Conservation (phyloP, 64 coral and sea anemone species). For the Montipora efflorescens region DNA sequence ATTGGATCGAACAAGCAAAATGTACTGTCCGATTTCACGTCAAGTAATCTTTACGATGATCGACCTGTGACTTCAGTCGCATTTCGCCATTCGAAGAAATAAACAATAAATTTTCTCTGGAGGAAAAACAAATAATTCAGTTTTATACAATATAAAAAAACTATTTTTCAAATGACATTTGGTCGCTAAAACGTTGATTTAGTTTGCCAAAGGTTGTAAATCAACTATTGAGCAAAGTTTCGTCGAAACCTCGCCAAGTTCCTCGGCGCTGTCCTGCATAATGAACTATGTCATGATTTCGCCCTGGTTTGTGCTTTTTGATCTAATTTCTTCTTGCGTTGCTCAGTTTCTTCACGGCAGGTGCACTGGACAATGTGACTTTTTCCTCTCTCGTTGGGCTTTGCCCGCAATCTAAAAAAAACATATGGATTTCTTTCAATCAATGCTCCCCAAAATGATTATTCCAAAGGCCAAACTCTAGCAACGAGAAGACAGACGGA, state of each 20-base stretch:
- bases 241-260: too few species aligned
- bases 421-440: background rate
- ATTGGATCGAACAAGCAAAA: background rate
- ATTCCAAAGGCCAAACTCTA: background rate
- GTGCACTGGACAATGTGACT: background rate
- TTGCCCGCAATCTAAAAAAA: background rate
- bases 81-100: background rate
- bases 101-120: background rate
- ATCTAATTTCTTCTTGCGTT: background rate
- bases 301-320: background rate
- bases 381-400: background rate
- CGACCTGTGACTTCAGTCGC: background rate
- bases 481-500: background rate
- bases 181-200: constrained; percentile 33
- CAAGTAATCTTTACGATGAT: background rate
- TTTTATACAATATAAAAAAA: constrained; percentile 32
- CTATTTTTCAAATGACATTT: constrained; percentile 45
- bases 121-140: background rate
- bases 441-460: background rate
- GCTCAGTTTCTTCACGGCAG: background rate
- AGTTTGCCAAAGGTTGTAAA: background rate
- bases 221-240: too few species aligned
- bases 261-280: background rate
- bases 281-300: background rate
- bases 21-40: background rate